phyloP scores from a whole-genome alignment of 2,888 invertebrate species.

The Platycheirus rosarum region DNA sequence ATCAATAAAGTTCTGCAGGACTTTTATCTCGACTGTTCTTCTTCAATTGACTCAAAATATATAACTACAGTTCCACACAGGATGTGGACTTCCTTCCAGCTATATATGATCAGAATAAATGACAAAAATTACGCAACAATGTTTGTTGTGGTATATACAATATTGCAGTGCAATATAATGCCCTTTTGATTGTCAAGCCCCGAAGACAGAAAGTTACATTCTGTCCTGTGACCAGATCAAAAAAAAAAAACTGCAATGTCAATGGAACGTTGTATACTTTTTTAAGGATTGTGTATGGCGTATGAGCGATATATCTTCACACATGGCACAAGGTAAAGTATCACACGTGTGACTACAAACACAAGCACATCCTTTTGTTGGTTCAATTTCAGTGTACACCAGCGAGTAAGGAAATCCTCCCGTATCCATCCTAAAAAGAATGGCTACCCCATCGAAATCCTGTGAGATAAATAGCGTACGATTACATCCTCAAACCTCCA shows the following conservation, averaged over 20 bases:
- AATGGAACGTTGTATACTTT: conserved; percentile 26
- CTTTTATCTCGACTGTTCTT: too few relatives aligned
- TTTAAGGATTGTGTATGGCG: too few relatives aligned
- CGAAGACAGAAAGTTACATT: not conserved
- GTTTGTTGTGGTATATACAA: not conserved
- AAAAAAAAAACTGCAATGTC: conserved; percentile 37
- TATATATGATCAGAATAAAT: conserved; percentile 10
- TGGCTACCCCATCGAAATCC: not conserved
- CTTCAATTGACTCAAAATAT: too few relatives aligned
- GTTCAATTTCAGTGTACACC: conserved; percentile 14
- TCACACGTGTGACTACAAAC: not conserved
- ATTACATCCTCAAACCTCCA: conserved; percentile 25
- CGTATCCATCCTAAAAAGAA: not conserved
- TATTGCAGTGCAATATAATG: conserved; percentile 21
- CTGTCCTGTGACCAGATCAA: conserved; percentile 17
- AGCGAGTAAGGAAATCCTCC: not conserved
- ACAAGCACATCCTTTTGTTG: not conserved
- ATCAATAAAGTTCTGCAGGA: too few relatives aligned
- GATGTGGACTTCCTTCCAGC: conserved; percentile 11
- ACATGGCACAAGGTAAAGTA: too few relatives aligned
- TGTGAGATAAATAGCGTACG: conserved; percentile 5
- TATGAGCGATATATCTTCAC: too few relatives aligned
- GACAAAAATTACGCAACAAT: conserved; percentile 2
- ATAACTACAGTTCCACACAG: not conserved
- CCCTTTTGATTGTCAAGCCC: conserved; percentile 19